phyloP scores from a whole-genome alignment of 1,140 invertebrate genomes.

The Cotesia vestalis region DNA sequence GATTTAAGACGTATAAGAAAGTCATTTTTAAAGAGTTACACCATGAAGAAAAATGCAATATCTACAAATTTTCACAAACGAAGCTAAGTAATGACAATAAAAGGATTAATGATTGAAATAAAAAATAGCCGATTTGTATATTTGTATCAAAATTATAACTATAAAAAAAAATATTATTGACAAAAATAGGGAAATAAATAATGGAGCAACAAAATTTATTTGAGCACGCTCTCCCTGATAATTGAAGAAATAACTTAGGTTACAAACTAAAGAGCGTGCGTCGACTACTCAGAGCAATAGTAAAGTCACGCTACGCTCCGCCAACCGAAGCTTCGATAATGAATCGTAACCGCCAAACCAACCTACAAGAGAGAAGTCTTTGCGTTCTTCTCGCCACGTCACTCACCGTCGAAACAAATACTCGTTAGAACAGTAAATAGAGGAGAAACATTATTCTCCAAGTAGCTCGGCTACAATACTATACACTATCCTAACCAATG shows the following conservation, averaged over 20 bases:
- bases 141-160: not conserved
- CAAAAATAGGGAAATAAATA: not conserved
- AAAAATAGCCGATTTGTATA: too few relatives aligned
- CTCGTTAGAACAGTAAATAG: slow-evolving; percentile 29
- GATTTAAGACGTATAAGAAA: too few relatives aligned
- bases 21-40: too few relatives aligned
- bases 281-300: not conserved
- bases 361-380: not conserved
- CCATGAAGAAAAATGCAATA: too few relatives aligned
- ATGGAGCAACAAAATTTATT: not conserved
- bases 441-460: slow-evolving; percentile 34
- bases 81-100: too few relatives aligned
- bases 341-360: slow-evolving; percentile 11
- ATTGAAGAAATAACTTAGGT: slow-evolving; percentile 36
- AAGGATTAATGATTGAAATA: too few relatives aligned
- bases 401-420: slow-evolving; percentile 1
- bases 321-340: slow-evolving; percentile 34
- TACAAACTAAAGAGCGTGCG: slow-evolving; percentile 4
- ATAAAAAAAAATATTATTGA: not conserved
- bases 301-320: slow-evolving; percentile 5
- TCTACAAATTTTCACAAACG: too few relatives aligned
- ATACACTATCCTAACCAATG: not conserved
- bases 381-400: slow-evolving; percentile 9
- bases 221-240: slow-evolving; percentile 16
- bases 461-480: slow-evolving; percentile 11